Conservation (phyloP, 1,140 invertebrate genomes). For the Drosophila pseudoobscura region DNA sequence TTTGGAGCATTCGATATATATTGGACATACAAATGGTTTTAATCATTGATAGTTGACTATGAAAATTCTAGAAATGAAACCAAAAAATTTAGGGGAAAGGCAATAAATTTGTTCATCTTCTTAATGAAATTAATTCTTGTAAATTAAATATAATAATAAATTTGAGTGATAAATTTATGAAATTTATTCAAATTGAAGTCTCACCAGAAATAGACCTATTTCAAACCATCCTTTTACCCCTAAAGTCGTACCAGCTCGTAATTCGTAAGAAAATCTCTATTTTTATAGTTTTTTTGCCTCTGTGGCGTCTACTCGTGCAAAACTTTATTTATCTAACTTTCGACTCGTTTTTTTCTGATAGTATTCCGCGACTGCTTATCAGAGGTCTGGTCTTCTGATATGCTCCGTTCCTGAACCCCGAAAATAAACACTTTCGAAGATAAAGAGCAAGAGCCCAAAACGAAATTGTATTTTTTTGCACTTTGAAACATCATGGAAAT, state of each 20-base stretch:
- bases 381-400: conserved; percentile 56
- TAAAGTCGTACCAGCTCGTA: no score
- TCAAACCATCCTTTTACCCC: neutral
- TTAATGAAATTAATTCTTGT: no score
- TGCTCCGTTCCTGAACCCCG: conserved; percentile 24
- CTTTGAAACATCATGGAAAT: conserved; percentile 23
- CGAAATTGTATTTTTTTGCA: conserved; percentile 15
- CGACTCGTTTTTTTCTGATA: conserved; percentile 17
- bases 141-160: no score
- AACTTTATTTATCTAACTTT: conserved; percentile 35
- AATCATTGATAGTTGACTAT: neutral
- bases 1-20: no score
- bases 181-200: no score
- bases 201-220: no score
- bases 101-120: no score
- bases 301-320: no score
- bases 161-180: no score
- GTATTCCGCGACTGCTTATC: conserved; percentile 37
- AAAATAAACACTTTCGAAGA: conserved; percentile 48
- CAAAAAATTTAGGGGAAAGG: neutral
- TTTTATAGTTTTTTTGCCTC: no score
- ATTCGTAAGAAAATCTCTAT: no score
- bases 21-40: neutral
- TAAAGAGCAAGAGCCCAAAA: conserved; percentile 15
- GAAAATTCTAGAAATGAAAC: neutral